Base-by-base conservation (phyloP, 2,113 vertebrate genomes). In the Axis porcinus region DNA sequence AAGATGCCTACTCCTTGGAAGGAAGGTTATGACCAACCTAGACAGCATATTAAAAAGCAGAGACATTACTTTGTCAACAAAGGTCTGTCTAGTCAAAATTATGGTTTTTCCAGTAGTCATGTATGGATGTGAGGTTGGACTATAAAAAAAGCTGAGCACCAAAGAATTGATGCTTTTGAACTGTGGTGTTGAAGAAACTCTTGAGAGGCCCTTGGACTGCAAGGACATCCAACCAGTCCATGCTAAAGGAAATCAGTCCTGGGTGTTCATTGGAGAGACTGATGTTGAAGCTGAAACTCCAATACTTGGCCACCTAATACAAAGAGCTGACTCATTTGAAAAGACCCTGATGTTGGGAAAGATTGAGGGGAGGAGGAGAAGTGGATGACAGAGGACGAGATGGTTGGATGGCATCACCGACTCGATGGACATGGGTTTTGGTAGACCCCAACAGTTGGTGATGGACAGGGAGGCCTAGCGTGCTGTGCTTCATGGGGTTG, bases 361-460 rank as follows among this genome's bases (percentile, higher is more conserved):
- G 62, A 67, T 67, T 2, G 3, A 67, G 17, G 16, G 30, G 7
- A 2, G 1, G 16, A 67, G 16, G 17, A 67, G 33, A 67, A 3
- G 4, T 16, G 25, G 16, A 67, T 3, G 17, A 67, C 33, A n/a
- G 62, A 67, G 33, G 33, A n/a, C 2, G 33, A 3, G 15, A n/a
- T n/a, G 16, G 16, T 67, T 67, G 62, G 33, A n/a, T 19, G 33
- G 33, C 33, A n/a, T 67, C 16, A 67, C 62, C 0, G 2, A 67
- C 62, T 67, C 62, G 9, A 67, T n/a, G 62, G 62, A 64, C 33
- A n/a, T 64, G 33, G 17, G 33, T 64, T 64, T 64, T 30, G 33
- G 60, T 0, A 6, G 33, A 14, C 30, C 16, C 60, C 3, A 0
- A 30, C 14, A 62, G 6, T 62, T 33, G 30, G 30, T 33, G 60